Base-by-base conservation (phyloP, 2,888 invertebrate species). In the Scelioninae gen. 1 region DNA sequence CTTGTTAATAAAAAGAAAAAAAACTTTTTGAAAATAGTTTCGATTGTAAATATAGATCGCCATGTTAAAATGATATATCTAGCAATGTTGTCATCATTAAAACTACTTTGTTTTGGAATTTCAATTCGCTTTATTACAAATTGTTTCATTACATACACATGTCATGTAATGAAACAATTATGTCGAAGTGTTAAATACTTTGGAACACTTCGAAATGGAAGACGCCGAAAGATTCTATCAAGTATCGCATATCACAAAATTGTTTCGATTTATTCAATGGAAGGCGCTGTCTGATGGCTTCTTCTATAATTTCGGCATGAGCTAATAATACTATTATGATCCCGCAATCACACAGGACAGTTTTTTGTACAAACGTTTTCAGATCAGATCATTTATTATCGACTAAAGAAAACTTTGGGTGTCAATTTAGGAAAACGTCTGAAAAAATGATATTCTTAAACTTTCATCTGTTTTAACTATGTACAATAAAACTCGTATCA, bases 111-210 rank as follows among this genome's bases (percentile, higher is more conserved):
- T 23, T 62, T 45, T 45, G 31, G 15, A 49, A 47, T 40, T 66
- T 65, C 0, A 31, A 51, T 23, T 38, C 13, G 13, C 23, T 51
- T 71, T 71, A 71, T 71, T 60, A 58, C n/a, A 53, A 69, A 69
- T 69, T 34, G n/a, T 55, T 56, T 16, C 23, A 56, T 69, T 69
- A 47, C 45, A 47, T 32, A 58, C 10, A 69, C 11, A 40, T 29
- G 43, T 56, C 55, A n/a, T n/a, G n/a, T n/a, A n/a, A n/a, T 69
- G 29, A 71, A 56, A 56, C 45, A 69, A 56, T 56, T 69, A 69
- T 4, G 38, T 38, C 0, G 32, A 29, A 15, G 10, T 43, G 34
- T 11, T 68, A 16, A 69, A 69, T 69, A 69, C 68, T 68, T 55
- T 29, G 40, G 45, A 62, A 62, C 45, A 45, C 34, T 63, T 53